These are phyloP conservation scores for Chironomus riparius DNA, from an alignment of 2,888 invertebrate genomes.

Conservation along the genomic window DNA sequence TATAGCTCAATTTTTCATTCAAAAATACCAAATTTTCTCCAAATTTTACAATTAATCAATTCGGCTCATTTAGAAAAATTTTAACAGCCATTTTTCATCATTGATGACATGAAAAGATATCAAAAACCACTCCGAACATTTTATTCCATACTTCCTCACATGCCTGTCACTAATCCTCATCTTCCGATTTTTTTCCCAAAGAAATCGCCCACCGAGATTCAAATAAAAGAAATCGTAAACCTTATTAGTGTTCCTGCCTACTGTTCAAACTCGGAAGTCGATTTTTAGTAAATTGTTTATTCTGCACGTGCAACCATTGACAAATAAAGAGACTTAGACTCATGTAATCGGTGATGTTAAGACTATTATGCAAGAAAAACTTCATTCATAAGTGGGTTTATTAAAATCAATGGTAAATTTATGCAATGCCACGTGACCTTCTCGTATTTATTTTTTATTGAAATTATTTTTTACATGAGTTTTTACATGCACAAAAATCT, in stretches of 20 bases:
- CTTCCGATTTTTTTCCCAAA: too few species aligned
- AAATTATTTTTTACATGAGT: not conserved
- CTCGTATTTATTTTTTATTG: slow-evolving; percentile 1
- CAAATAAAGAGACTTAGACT: slow-evolving; percentile 2
- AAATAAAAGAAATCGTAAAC: not conserved
- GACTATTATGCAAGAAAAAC: slow-evolving; percentile 12
- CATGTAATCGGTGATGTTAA: not conserved
- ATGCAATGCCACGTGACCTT: slow-evolving; percentile 23
- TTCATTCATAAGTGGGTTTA: slow-evolving; percentile 21
- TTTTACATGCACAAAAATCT: not conserved
- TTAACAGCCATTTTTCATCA: too few species aligned
- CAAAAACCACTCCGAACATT: too few species aligned
- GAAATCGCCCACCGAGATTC: too few species aligned
- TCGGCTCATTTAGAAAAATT: too few species aligned
- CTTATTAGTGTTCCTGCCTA: slow-evolving; percentile 8
- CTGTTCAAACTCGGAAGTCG: slow-evolving; percentile 25
- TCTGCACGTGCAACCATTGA: slow-evolving; percentile 21
- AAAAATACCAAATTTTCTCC: too few species aligned
- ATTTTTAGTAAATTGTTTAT: slow-evolving; percentile 20
- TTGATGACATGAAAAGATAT: too few species aligned
- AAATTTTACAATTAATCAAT: too few species aligned
- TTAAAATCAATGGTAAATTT: slow-evolving; percentile 25
- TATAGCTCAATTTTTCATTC: too few species aligned
- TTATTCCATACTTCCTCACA: too few species aligned
- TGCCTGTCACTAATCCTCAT: too few species aligned